phyloP scores from a whole-genome alignment of 2,888 invertebrate genomes.

The Ptychoptera albimana region DNA sequence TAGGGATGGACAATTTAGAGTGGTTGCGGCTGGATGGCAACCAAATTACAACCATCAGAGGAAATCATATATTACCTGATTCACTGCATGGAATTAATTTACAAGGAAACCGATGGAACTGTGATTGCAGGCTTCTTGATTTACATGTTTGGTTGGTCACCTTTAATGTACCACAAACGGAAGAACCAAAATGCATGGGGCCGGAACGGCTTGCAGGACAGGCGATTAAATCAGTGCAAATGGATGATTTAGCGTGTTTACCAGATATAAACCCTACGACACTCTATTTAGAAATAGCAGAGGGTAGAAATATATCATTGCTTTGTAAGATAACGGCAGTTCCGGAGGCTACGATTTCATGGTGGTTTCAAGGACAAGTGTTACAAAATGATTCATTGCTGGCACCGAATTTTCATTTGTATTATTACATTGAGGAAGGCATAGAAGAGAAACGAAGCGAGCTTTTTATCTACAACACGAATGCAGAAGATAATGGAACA shows the following conservation, averaged over 20 bases:
- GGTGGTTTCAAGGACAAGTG: slow-evolving; percentile 71
- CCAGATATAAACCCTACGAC: slow-evolving; percentile 64
- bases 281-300: slow-evolving; percentile 57
- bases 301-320: slow-evolving; percentile 67
- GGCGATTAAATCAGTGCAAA: slow-evolving; percentile 47
- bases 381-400: slow-evolving; percentile 59
- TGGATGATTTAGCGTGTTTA: slow-evolving; percentile 61
- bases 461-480: slow-evolving; percentile 61
- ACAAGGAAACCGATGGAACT: slow-evolving; percentile 78
- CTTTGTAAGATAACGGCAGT: slow-evolving; percentile 65
- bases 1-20: slow-evolving; percentile 63
- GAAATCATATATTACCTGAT: slow-evolving; percentile 54
- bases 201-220: slow-evolving; percentile 51
- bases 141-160: slow-evolving; percentile 62
- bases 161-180: slow-evolving; percentile 59
- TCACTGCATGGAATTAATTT: slow-evolving; percentile 64
- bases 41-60: slow-evolving; percentile 54
- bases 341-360: slow-evolving; percentile 65
- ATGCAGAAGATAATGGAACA: slow-evolving; percentile 67
- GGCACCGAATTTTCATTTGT: slow-evolving; percentile 47
- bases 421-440: slow-evolving; percentile 58
- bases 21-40: slow-evolving; percentile 76
- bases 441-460: slow-evolving; percentile 60
- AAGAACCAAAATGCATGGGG: slow-evolving; percentile 60
- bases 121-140: slow-evolving; percentile 67